These are phyloP conservation scores for Heliconius eleuchia DNA, from an alignment of 1,140 invertebrate species.

Conservation along the genomic window DNA sequence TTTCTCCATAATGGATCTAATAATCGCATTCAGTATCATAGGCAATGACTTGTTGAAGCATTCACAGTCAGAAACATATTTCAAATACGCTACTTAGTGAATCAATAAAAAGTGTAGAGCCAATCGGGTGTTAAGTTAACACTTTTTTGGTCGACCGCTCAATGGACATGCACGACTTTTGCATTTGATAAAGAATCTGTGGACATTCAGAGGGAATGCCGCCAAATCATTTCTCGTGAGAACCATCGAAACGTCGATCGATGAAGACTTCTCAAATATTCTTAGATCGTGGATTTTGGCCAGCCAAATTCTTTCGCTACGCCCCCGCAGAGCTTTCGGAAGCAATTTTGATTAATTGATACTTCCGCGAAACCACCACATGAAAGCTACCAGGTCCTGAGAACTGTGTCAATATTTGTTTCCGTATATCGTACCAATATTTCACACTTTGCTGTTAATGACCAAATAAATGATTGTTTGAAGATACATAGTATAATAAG, in stretches of 20 bases:
- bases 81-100: constrained; percentile 42
- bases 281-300: constrained; percentile 72
- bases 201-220: constrained; percentile 65
- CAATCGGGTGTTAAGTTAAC: constrained; percentile 62
- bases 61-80: constrained; percentile 25
- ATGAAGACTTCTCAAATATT: constrained; percentile 61
- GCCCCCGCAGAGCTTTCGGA: constrained; percentile 68
- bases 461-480: constrained; percentile 24
- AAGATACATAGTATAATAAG: background rate
- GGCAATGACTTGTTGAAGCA: constrained; percentile 14
- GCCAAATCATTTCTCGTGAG: constrained; percentile 75
- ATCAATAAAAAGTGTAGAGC: constrained; percentile 51
- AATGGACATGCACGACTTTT: constrained; percentile 77
- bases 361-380: constrained; percentile 56
- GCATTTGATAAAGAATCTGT: constrained; percentile 69
- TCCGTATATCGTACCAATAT: constrained; percentile 48
- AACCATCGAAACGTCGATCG: constrained; percentile 50
- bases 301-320: constrained; percentile 72
- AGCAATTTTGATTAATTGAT: constrained; percentile 65
- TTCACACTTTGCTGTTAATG: constrained; percentile 42
- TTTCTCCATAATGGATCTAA: constrained; percentile 26
- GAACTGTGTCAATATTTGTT: constrained; percentile 69
- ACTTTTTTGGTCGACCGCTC: constrained; percentile 69
- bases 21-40: constrained; percentile 9
- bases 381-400: constrained; percentile 65